A percentile compares a stretch with the other conserved stretches of the same genome.
phyloP scores from a whole-genome alignment of 1,140 invertebrate genomes.

The Tetraneura akinire region DNA sequence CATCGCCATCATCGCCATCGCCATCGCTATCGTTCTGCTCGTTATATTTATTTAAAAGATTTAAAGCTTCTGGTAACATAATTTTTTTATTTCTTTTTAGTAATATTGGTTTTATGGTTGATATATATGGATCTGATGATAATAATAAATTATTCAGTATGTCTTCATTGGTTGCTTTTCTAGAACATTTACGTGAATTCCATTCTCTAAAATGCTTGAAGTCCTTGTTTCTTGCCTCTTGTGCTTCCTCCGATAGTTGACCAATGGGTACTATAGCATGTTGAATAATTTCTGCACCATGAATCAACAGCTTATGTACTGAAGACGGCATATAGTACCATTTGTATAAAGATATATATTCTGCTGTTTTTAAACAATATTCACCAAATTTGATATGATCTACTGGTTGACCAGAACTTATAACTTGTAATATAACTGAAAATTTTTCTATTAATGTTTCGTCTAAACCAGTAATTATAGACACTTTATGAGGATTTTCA shows the following conservation, averaged over 20 bases:
- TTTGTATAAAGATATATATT: slow-evolving; percentile 52
- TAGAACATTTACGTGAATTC: not conserved
- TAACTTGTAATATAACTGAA: slow-evolving; percentile 56
- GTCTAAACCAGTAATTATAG: slow-evolving; percentile 58
- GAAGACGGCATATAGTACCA: not conserved
- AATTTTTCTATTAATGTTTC: slow-evolving; percentile 57
- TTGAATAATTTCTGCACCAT: slow-evolving; percentile 54
- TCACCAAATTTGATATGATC: slow-evolving; percentile 53
- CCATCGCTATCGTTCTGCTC: too few relatives aligned
- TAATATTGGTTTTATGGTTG: too few relatives aligned
- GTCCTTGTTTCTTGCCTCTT: slow-evolving; percentile 48
- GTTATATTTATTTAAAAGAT: too few relatives aligned
- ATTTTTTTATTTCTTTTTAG: too few relatives aligned
- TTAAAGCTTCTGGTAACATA: too few relatives aligned
- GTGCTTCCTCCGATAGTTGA: slow-evolving; percentile 55
- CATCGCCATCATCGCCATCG: too few relatives aligned
- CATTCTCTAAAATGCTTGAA: not conserved
- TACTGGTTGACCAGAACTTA: slow-evolving; percentile 56
- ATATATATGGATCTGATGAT: too few relatives aligned
- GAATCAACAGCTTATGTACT: slow-evolving; percentile 19
- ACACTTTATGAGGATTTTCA: slow-evolving; percentile 55
- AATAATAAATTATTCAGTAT: too few relatives aligned
- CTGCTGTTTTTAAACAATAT: slow-evolving; percentile 54
- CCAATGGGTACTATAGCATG: slow-evolving; percentile 54
- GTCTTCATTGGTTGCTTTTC: too few relatives aligned